Evolutionary conservation across 2,797 vertebrate genomes (phyloP).

Genomic region (Prunella strophiata): DNA sequence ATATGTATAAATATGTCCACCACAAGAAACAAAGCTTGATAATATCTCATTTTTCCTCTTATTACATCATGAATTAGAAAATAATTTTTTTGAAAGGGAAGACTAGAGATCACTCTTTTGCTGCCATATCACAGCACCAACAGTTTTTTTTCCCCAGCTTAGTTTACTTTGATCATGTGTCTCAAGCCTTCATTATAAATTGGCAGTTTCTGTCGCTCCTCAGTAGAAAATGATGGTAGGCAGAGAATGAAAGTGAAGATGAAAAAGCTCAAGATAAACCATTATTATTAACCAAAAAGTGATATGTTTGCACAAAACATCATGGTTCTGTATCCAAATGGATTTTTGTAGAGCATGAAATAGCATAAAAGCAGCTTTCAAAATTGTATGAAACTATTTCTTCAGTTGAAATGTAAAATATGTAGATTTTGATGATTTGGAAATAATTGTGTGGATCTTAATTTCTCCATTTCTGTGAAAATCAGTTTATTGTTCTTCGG

Average conservation of each 20-base stretch:
- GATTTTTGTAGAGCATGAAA: constrained; percentile 68
- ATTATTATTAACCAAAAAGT: constrained; percentile 12
- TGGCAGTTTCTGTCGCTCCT: neutral
- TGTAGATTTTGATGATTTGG: constrained; percentile 63
- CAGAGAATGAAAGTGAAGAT: constrained; percentile 33
- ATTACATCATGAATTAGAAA: neutral
- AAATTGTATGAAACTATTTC: constrained; percentile 66
- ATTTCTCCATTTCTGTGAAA: constrained; percentile 51
- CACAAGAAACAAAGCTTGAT: neutral
- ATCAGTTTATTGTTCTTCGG: constrained; percentile 22
- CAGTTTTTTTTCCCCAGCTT: neutral
- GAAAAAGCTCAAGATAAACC: neutral
- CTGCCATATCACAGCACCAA: neutral
- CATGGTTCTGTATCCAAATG: constrained; percentile 48
- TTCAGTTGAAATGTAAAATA: constrained; percentile 57
- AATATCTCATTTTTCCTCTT: neutral
- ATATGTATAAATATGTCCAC: fast-evolving
- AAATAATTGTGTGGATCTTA: constrained; percentile 65
- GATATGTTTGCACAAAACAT: constrained; percentile 33
- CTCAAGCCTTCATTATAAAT: neutral
- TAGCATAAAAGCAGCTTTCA: constrained; percentile 55
- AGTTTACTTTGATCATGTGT: neutral
- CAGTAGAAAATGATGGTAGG: neutral
- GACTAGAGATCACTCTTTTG: neutral
- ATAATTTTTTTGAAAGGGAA: neutral